Conservation (phyloP, 2,888 invertebrate genomes). For the Lobophora halterata region DNA sequence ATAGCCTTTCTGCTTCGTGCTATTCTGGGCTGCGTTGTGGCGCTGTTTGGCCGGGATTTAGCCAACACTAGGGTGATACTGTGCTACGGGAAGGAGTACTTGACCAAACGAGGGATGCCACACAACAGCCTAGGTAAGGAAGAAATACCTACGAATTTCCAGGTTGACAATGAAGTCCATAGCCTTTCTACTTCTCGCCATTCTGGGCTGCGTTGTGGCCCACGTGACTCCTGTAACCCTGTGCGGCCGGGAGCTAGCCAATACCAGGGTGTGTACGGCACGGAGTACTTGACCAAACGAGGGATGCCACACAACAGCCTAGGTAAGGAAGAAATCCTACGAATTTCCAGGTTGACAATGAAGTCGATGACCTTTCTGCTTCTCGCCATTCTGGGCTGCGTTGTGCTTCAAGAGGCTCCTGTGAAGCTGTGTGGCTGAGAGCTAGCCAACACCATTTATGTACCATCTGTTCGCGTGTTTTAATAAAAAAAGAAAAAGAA, state of each 20-base stretch:
- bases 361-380: slow-evolving; percentile 29
- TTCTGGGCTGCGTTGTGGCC: slow-evolving; percentile 23
- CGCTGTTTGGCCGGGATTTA: slow-evolving; percentile 45
- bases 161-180: slow-evolving; percentile 32
- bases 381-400: slow-evolving; percentile 26
- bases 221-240: slow-evolving; percentile 38
- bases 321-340: slow-evolving; percentile 9
- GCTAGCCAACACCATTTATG: slow-evolving; percentile 38
- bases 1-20: slow-evolving; percentile 29
- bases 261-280: slow-evolving; percentile 40
- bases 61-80: slow-evolving; percentile 43
- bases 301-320: slow-evolving; percentile 15
- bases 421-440: slow-evolving; percentile 46
- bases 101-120: slow-evolving; percentile 34
- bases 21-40: slow-evolving; percentile 23
- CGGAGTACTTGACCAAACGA: slow-evolving; percentile 39
- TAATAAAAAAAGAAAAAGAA: too few species aligned
- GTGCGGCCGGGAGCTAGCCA: slow-evolving; percentile 47
- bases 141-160: slow-evolving; percentile 3
- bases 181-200: slow-evolving; percentile 28
- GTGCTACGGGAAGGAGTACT: slow-evolving; percentile 42
- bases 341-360: slow-evolving; percentile 26
- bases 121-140: slow-evolving; percentile 15
- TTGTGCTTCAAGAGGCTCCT: slow-evolving; percentile 31
- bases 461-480: too few species aligned